Conservation (phyloP, 1,140 invertebrate genomes). For the Latrodectus geometricus region DNA sequence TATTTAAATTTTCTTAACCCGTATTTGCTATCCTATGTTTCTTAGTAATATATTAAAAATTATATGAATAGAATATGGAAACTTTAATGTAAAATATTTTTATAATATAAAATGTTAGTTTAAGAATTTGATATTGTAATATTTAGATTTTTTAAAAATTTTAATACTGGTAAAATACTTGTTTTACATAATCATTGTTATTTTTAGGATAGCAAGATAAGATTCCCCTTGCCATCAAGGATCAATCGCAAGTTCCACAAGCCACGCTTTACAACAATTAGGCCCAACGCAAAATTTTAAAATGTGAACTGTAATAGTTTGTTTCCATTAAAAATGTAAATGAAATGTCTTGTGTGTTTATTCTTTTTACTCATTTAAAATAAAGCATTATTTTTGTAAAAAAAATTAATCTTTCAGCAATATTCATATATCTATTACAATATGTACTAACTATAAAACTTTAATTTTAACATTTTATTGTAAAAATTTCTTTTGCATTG, state of each 20-base stretch:
- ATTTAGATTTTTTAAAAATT: background rate
- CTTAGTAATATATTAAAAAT: background rate
- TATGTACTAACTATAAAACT: no score
- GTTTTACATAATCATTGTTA: constrained; percentile 19
- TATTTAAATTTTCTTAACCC: background rate
- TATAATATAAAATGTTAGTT: background rate
- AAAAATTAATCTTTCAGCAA: no score
- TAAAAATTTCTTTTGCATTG: no score
- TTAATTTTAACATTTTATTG: no score
- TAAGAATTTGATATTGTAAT: background rate
- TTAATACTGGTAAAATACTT: background rate
- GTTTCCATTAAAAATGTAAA: no score
- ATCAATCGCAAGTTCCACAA: constrained; percentile 82
- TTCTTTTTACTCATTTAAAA: no score
- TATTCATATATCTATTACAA: no score
- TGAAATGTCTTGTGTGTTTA: no score
- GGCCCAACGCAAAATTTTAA: constrained; percentile 81
- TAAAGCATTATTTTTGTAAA: no score
- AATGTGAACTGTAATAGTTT: background rate
- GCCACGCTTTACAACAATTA: constrained; percentile 78
- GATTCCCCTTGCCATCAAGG: constrained; percentile 95
- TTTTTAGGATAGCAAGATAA: constrained; percentile 83
- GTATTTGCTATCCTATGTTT: background rate
- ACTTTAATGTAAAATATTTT: background rate
- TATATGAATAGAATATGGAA: background rate